Base-by-base conservation (phyloP, 2,797 vertebrate species). In the Lemur catta region DNA sequence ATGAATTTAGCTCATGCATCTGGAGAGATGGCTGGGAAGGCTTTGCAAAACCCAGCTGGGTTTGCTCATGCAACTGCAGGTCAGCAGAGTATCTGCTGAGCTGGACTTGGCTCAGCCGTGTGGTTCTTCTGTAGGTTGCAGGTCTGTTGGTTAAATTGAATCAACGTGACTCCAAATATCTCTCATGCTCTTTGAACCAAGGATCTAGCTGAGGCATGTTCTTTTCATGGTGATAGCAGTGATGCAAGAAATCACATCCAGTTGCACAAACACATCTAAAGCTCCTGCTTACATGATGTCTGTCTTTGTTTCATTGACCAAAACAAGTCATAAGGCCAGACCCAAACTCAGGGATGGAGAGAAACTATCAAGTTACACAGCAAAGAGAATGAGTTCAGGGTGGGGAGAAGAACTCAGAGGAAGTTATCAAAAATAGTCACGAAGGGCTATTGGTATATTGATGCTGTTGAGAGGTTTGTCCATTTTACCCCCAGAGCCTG, bases 401-500 rank as follows among this genome's bases (percentile, higher is more conserved):
- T 84, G 59, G 78, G 1, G 14, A 79, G 50, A 48, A 82, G 10
- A 74, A 72, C 35, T 41, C 74, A 18, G 11, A 69, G 48, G 57
- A 48, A 65, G 38, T 13, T 89, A 22, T 35, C 71, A 78, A n/a
- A 84, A 35, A 33, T 28, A 33, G 14, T 59, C 22, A 1, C 0
- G 1, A 67, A 43, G 89, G 67, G 52, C 52, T 43, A 24, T 30
- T 59, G 17, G 38, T 14, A 33, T 79, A 4, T n/a, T 18, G 41
- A 41, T 48, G 57, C 33, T 63, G 14, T 22, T 41, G 33, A 24
- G 24, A 88, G 10, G 4, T 6, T 48, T 41, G 7, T 63, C 41
- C 33, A 0, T 35, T 61, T n/a, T 1, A 8, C 26, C 11, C 28
- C 61, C 10, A 0, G 46, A 38, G 20, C 26, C 2, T 6, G 20